Evolutionary conservation across 2,888 invertebrate genomes (phyloP), one percentile per base, ranked within the genome.

Genomic region (Mantis religiosa): DNA sequence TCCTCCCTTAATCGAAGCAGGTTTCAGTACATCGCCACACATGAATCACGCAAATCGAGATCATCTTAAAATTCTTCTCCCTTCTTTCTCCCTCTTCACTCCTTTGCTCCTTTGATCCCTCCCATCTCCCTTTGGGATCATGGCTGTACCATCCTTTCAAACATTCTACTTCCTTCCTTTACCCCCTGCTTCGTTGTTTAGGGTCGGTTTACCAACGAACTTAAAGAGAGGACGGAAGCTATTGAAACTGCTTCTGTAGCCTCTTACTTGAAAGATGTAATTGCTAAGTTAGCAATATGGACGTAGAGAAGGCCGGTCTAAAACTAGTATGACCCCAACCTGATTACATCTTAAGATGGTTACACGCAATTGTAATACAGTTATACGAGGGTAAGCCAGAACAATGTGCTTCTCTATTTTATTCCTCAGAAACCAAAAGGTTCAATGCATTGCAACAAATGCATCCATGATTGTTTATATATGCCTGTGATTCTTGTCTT

Each of bases 201-300:
- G 89, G 88, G 87, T 84, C 87, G 89, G 89, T 89, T 89, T 89
- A 89, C 89, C 89, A 89, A 89, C 84, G 88, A 88, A 89, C 88
- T 89, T 83, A 47, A 47, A 82, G 87, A 71, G 87, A 87, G 82
- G 87, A 8, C 34, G 87, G 54, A 14, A 87, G 81, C 82, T 82
- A 87, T 87, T 87, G 82, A 87, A 82, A 82, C 82, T 87, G 41
- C 27, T 71, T 71, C 54, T 25, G 25, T 25, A 20, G 54, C 54
- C 20, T 25, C 54, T 71, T 71, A 71, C 54, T 71, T 71, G 54
- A 71, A 71, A 71, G 54, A 71, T 20, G 6, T 71, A 71, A 71
- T 71, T 71, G 54, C 54, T 71, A 71, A 71, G 54, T 71, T 71
- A 71, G 54, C 54, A 71, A 71, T 71, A 20, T 25, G 4, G 6